phyloP scores from a whole-genome alignment of 2,888 invertebrate genomes.

The Hirtodrosophila histrioides region DNA sequence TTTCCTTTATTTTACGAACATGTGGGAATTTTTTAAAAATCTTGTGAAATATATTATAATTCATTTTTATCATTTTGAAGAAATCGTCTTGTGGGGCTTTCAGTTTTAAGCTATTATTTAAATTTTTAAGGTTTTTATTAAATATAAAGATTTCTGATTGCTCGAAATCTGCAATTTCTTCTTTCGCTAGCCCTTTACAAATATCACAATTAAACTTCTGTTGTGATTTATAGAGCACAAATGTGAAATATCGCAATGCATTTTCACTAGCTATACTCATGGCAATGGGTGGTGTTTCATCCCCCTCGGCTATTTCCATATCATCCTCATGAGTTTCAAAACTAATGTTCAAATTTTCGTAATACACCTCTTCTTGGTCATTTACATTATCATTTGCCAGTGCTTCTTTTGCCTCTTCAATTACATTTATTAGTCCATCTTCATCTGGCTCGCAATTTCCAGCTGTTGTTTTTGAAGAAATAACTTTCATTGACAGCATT shows the following conservation, averaged over 20 bases:
- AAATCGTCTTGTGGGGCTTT: no score
- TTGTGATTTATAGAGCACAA: slow-evolving; percentile 8
- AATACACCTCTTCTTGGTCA: no score
- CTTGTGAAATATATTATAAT: no score
- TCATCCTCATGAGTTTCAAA: no score
- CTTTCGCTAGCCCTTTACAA: neutral
- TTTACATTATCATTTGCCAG: no score
- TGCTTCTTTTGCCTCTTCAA: no score
- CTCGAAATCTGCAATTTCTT: slow-evolving; percentile 2
- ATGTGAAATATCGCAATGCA: slow-evolving; percentile 19
- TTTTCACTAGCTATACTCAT: slow-evolving; percentile 9
- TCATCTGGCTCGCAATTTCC: no score
- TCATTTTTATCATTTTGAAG: no score
- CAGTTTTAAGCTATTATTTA: slow-evolving; percentile 10
- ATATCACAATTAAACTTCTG: slow-evolving; percentile 9
- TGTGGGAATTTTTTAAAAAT: neutral
- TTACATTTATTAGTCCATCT: no score
- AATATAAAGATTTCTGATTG: slow-evolving; percentile 11
- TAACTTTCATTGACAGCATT: slow-evolving; percentile 11
- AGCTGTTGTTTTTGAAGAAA: slow-evolving; percentile 5
- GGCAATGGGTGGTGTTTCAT: neutral
- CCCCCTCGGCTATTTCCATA: neutral
- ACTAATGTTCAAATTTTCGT: no score
- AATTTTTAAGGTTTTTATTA: slow-evolving; percentile 13
- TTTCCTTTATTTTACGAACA: slow-evolving; percentile 3